Evolutionary conservation across 2,797 vertebrate genomes (phyloP).

Genomic region (Tamandua tetradactyla): DNA sequence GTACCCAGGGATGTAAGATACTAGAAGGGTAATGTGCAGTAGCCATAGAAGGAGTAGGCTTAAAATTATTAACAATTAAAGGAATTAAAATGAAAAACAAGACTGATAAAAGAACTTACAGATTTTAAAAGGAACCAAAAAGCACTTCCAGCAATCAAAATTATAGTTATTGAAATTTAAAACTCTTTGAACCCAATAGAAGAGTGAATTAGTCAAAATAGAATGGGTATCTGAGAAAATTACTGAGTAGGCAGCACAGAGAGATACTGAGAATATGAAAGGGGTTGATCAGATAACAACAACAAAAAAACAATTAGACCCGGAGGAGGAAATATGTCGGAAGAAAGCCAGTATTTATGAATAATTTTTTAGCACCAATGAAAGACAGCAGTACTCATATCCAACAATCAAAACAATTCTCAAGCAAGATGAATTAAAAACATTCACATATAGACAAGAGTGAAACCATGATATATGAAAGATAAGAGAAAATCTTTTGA

Average conservation of each 20-base stretch:
- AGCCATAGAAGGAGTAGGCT: rapidly evolving
- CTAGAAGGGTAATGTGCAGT: rapidly evolving
- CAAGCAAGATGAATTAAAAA: neutral
- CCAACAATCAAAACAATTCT: neutral
- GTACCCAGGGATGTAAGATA: neutral
- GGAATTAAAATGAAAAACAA: neutral
- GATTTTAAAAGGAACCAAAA: neutral
- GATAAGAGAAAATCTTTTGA: neutral
- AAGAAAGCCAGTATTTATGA: neutral
- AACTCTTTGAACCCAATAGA: neutral
- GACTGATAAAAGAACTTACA: neutral
- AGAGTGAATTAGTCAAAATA: neutral
- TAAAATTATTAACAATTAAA: no score
- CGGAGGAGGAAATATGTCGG: rapidly evolving
- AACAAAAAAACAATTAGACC: neutral
- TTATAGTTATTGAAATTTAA: neutral
- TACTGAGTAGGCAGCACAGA: neutral
- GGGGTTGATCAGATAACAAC: neutral
- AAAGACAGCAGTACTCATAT: neutral
- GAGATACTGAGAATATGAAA: neutral
- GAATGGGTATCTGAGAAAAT: neutral
- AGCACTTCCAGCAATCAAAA: neutral
- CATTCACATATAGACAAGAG: rapidly evolving
- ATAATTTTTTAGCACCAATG: no score
- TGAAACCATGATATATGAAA: rapidly evolving